Evolutionary conservation across 2,888 invertebrate species (phyloP).

Genomic region (Tipula vernalis): DNA sequence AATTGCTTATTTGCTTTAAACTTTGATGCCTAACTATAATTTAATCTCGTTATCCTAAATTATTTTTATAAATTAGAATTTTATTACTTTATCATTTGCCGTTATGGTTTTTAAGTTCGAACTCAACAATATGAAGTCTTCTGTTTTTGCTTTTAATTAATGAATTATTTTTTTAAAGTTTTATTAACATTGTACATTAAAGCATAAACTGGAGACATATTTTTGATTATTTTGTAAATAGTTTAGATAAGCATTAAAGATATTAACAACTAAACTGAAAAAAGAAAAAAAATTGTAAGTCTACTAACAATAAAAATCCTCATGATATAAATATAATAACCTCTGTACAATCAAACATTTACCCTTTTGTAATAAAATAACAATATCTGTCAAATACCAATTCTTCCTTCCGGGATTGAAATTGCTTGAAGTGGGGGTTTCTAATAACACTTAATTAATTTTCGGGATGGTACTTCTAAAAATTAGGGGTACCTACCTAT

Average conservation of each 20-base stretch:
- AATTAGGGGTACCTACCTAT: no score
- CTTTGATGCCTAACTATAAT: background rate
- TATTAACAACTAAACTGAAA: background rate
- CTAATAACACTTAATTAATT: no score
- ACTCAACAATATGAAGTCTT: no score
- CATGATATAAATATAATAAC: background rate
- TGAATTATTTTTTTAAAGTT: background rate
- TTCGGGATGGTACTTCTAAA: no score
- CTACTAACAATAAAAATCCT: background rate
- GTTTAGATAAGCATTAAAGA: background rate
- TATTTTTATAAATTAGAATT: background rate
- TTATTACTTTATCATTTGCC: background rate
- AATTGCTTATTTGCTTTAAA: slow-evolving; percentile 12
- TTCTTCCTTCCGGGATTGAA: no score
- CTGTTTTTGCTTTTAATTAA: background rate
- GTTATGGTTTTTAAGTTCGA: no score
- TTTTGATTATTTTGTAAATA: background rate
- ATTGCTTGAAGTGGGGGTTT: no score
- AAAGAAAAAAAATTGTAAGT: background rate
- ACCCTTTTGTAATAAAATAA: no score
- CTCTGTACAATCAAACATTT: no score
- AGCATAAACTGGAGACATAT: background rate
- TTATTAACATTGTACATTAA: background rate
- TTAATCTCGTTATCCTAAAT: background rate
- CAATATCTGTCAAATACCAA: no score